Evolutionary conservation across 2,113 vertebrate species (phyloP), one percentile per base, ranked within the genome.

Genomic region (Myrmecobius fasciatus): DNA sequence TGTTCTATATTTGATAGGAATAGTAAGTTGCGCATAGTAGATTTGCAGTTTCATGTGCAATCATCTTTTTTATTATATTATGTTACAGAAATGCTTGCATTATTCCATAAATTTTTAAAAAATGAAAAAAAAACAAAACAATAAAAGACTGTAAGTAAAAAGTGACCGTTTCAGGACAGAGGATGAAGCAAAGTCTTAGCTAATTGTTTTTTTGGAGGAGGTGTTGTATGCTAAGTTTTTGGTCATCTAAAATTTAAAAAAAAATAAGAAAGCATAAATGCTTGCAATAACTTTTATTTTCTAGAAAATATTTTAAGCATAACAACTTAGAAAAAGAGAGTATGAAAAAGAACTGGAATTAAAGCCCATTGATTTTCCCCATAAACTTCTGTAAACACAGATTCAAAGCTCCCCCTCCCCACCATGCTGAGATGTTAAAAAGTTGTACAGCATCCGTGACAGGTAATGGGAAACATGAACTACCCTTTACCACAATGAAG

Each of bases 301-400:
- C 91, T 90, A 93, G 52, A n/a, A 94, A 75, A 91, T 92, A 90
- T 46, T 96, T 89, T 93, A 95, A 94, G 48, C 31, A 93, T 89
- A 95, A 92, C 7, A 0, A 75, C 89, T 90, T 90, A 51, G 5
- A 22, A 24, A 75, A 91, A 91, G 53, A 89, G 89, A 91, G 49
- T 54, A 92, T 93, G 51, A 95, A 49, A 92, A 97, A 94, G 93
- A 43, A 20, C 20, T 6, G 75, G 26, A 90, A 75, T 52, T 22
- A 91, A 28, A 89, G 36, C 60, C 36, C 2, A 25, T 47, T 67
- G 52, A 88, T 24, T 53, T 91, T 52, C 1, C 75, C 94, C 52
- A 43, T n/a, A 95, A 93, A 75, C 12, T 75, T 25, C 91, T 0
- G 2, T 93, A 93, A 49, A 90, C 47, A 51, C 52, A n/a, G 31